phyloP scores from a whole-genome alignment of 2,113 vertebrate species.

The Rhagologus leucostigma region DNA sequence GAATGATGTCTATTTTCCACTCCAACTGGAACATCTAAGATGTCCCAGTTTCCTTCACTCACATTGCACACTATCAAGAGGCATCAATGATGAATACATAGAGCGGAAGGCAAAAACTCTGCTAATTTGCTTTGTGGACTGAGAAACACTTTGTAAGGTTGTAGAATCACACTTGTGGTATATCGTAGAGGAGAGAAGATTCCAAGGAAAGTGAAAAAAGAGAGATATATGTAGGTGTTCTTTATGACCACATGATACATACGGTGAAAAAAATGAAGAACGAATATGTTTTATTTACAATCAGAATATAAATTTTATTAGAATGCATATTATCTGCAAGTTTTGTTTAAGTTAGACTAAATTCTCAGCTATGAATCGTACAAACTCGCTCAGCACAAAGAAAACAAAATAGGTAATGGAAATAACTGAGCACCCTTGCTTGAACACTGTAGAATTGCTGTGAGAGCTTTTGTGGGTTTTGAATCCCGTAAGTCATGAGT shows the following conservation, averaged over 20 bases:
- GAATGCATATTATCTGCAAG: background rate
- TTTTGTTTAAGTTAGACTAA: background rate
- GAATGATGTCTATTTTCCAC: background rate
- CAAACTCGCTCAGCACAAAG: background rate
- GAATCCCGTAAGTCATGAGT: background rate
- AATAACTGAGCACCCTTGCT: background rate
- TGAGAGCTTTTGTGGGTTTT: background rate
- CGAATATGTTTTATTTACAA: background rate
- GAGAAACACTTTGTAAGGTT: background rate
- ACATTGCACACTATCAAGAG: background rate
- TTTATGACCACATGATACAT: rapidly evolving
- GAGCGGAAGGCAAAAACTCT: background rate
- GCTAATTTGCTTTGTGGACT: background rate
- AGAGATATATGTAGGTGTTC: background rate
- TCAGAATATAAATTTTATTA: background rate
- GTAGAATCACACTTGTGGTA: background rate
- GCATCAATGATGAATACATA: background rate
- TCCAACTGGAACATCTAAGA: background rate
- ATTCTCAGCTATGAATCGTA: background rate
- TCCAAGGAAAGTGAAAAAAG: background rate
- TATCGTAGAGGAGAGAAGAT: background rate
- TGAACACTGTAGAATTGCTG: background rate
- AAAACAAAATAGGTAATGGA: background rate
- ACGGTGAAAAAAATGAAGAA: background rate
- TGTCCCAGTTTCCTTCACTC: background rate